These are phyloP conservation scores for Nomada goodeniana DNA, from an alignment of 2,888 invertebrate species.

Conservation along the genomic window DNA sequence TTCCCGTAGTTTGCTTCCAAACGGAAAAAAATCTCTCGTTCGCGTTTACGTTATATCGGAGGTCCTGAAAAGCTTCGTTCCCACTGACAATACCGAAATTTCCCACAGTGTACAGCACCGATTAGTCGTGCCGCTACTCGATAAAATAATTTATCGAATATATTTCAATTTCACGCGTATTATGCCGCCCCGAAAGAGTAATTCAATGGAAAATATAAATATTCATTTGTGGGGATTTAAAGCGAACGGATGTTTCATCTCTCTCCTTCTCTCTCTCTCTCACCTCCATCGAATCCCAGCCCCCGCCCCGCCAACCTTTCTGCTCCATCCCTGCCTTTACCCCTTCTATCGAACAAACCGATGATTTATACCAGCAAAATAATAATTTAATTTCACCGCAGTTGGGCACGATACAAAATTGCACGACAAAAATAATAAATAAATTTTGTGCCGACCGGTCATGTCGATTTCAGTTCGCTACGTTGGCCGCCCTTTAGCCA, in stretches of 20 bases:
- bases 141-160: constrained; percentile 84
- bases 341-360: constrained; percentile 62
- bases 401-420: constrained; percentile 83
- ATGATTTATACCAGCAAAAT: constrained; percentile 84
- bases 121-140: constrained; percentile 81
- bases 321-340: constrained; percentile 31
- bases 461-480: constrained; percentile 78
- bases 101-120: constrained; percentile 77
- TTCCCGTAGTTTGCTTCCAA: constrained; percentile 3
- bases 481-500: constrained; percentile 66
- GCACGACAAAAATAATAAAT: constrained; percentile 84
- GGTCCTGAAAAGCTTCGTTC: constrained; percentile 5
- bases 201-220: constrained; percentile 85
- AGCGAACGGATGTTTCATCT: constrained; percentile 74
- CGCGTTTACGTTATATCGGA: too few relatives aligned
- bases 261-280: constrained; percentile 34
- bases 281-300: constrained; percentile 20
- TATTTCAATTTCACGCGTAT: constrained; percentile 83
- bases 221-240: constrained; percentile 82
- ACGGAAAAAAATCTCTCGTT: too few relatives aligned
- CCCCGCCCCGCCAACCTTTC: constrained; percentile 29
- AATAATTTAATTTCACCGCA: constrained; percentile 84
- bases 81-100: constrained; percentile 62
- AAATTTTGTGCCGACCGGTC: constrained; percentile 80
- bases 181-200: constrained; percentile 83